Conservation (phyloP, 2,888 invertebrate species). For the Platynereis dumerilii region DNA sequence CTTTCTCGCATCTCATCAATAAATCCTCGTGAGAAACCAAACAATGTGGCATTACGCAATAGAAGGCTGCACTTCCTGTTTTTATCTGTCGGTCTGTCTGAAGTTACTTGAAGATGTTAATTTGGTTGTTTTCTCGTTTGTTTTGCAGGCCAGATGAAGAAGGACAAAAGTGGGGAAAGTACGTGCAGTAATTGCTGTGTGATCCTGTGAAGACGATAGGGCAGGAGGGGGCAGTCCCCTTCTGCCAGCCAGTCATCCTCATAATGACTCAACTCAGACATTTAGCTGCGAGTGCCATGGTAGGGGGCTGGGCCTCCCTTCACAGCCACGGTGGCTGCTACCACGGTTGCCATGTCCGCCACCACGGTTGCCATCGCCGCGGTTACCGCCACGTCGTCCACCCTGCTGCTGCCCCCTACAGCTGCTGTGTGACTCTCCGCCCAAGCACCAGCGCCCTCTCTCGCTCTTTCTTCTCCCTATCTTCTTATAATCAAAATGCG, state of each 20-base stretch:
- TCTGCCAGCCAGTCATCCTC: constrained; percentile 10
- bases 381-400: constrained; percentile 11
- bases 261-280: too few relatives aligned
- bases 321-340: too few relatives aligned
- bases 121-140: constrained; percentile 12
- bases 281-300: too few relatives aligned
- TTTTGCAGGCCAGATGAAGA: constrained; percentile 56
- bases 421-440: too few relatives aligned
- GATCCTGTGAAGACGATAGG: constrained; percentile 44
- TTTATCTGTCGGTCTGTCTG: neutral
- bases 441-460: constrained; percentile 1
- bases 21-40: too few relatives aligned
- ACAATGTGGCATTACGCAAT: too few relatives aligned
- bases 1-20: too few relatives aligned
- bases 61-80: neutral
- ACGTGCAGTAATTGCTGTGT: constrained; percentile 58
- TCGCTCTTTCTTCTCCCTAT: constrained; percentile 3
- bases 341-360: too few relatives aligned
- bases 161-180: constrained; percentile 58
- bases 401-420: too few relatives aligned
- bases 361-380: constrained; percentile 6
- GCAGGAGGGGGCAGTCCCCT: neutral
- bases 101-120: neutral
- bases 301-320: too few relatives aligned
- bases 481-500: constrained; percentile 15